Percentiles rank a stretch among this genome's conserved stretches.
Conservation (phyloP, 2,797 vertebrate species). For the Artibeus lituratus region DNA sequence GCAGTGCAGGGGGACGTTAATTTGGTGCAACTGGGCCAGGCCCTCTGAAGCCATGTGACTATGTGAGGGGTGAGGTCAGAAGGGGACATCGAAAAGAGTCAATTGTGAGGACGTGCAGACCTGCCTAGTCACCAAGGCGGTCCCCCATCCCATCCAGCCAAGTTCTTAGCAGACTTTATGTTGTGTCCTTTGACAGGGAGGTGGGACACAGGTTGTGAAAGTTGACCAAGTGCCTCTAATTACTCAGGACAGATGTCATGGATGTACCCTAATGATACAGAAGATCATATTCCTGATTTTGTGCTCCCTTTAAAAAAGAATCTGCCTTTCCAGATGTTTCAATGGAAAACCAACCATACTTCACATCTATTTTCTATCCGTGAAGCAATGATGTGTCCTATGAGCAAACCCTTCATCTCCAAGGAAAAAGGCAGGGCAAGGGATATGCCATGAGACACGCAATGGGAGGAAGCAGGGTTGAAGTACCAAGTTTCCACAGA, state of each 20-base stretch:
- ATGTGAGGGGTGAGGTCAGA: not conserved
- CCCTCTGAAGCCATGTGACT: not conserved
- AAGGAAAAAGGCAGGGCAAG: not conserved
- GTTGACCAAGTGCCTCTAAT: not conserved
- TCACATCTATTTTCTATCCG: not conserved
- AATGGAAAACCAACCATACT: not conserved
- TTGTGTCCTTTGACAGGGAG: not conserved
- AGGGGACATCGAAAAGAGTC: not conserved
- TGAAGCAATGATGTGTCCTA: not conserved
- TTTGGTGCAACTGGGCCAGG: accelerated
- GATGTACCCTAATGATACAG: not conserved
- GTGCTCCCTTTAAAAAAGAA: not conserved
- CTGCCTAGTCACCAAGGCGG: accelerated
- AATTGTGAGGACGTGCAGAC: not conserved
- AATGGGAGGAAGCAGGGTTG: not conserved
- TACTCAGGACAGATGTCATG: not conserved
- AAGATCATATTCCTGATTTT: not conserved
- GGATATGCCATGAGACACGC: not conserved
- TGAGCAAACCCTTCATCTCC: not conserved
- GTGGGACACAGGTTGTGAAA: not conserved
- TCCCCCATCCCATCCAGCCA: accelerated
- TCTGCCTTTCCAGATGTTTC: not conserved
- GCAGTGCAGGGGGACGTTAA: too few species aligned
- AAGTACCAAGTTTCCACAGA: not conserved
- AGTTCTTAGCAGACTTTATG: not conserved